Conservation (phyloP, 2,797 vertebrate genomes). For the Sitta carolinensis region DNA sequence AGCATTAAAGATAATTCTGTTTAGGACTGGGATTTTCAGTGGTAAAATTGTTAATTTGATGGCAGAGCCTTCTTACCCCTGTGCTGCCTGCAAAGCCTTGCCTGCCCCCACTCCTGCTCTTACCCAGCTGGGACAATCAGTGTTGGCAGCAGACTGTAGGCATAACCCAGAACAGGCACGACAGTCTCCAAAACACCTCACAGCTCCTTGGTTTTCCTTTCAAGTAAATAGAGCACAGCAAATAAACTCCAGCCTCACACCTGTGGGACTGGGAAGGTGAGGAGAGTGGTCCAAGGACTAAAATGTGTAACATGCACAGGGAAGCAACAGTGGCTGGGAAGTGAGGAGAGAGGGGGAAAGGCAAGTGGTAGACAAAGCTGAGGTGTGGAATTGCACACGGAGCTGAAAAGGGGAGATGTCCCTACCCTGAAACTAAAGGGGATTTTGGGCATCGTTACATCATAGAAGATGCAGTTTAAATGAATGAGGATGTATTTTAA, state of each 20-base stretch:
- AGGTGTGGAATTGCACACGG: neutral
- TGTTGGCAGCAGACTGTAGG: neutral
- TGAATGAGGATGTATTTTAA: neutral
- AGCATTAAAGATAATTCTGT: neutral
- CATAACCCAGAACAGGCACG: neutral
- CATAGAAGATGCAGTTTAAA: neutral
- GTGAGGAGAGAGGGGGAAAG: neutral
- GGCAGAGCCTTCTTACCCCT: neutral
- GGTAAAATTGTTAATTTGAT: neutral
- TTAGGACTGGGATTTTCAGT: neutral
- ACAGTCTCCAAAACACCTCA: neutral
- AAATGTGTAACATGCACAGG: neutral
- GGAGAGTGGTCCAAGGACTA: neutral
- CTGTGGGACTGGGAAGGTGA: neutral
- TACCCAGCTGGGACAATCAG: fast-evolving
- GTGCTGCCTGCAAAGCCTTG: neutral
- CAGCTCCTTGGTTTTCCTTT: neutral
- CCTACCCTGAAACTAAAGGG: neutral
- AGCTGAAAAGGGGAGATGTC: neutral
- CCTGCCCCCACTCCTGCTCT: neutral
- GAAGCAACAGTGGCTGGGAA: neutral
- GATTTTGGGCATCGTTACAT: neutral
- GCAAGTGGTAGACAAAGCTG: neutral
- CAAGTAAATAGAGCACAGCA: neutral
- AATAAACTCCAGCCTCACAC: neutral